A percentile compares a stretch with the other conserved stretches of the same genome.
phyloP scores from a whole-genome alignment of 2,113 vertebrate species.

The Corythornis madagascariensis region DNA sequence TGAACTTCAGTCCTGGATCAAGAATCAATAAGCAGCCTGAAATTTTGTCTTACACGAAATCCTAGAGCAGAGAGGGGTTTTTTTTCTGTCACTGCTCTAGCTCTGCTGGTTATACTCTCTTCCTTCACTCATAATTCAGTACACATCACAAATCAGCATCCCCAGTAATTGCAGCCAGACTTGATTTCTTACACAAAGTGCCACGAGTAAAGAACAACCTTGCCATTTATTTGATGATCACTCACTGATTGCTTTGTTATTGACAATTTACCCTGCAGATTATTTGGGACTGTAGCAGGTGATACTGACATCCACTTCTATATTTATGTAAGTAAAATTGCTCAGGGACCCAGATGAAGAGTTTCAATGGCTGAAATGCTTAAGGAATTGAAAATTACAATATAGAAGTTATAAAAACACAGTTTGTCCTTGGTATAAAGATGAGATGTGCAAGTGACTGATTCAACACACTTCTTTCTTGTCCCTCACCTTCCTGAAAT shows the following conservation, averaged over 20 bases:
- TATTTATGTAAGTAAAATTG: slow-evolving; percentile 17
- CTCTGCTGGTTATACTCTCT: background rate
- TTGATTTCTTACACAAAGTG: background rate
- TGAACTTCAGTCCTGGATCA: background rate
- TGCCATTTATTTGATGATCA: slow-evolving; percentile 10
- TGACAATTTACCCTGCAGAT: slow-evolving; percentile 18
- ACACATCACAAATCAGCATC: slow-evolving; percentile 1
- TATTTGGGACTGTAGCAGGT: background rate
- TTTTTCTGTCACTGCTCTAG: background rate
- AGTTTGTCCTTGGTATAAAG: slow-evolving; percentile 29
- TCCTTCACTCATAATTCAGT: background rate
- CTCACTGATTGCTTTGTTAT: slow-evolving; percentile 28
- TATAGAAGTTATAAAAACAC: background rate
- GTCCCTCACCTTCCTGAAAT: background rate
- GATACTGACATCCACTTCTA: background rate
- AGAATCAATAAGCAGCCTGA: background rate
- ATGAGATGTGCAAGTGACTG: background rate
- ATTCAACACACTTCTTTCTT: background rate
- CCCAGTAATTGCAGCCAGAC: background rate
- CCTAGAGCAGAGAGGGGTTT: background rate
- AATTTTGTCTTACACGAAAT: background rate
- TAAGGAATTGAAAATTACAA: slow-evolving; percentile 7
- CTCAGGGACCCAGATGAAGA: background rate
- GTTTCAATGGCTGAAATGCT: background rate
- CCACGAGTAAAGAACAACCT: background rate